These are phyloP conservation scores for Stigmatopora argus DNA, from an alignment of 2,113 vertebrate genomes.

Conservation along the genomic window DNA sequence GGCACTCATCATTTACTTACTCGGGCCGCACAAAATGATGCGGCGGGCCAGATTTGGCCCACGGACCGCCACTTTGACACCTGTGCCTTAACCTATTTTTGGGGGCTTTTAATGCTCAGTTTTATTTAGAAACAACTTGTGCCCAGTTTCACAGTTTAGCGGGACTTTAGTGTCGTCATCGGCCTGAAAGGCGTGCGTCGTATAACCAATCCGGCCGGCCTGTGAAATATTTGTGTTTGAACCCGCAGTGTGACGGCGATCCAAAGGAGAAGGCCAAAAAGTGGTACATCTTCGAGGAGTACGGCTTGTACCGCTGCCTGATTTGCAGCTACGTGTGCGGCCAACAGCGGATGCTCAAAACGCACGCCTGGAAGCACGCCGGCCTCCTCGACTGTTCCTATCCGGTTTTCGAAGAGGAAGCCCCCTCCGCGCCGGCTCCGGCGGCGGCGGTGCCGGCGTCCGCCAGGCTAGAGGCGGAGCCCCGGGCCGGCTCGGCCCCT, in stretches of 20 bases:
- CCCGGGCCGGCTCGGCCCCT: conserved; percentile 26
- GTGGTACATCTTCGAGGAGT: conserved; percentile 90
- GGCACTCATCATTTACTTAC: no score
- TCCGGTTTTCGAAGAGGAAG: conserved; percentile 88
- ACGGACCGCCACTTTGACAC: no score
- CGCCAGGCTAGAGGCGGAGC: conserved; percentile 48
- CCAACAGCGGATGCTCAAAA: conserved; percentile 96
- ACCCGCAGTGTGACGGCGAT: not conserved
- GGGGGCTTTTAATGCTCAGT: no score
- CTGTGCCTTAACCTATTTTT: no score
- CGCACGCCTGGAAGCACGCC: conserved; percentile 94
- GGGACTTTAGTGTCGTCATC: no score
- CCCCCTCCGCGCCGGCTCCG: conserved; percentile 11
- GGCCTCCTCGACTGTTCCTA: conserved; percentile 94
- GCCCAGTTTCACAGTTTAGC: no score
- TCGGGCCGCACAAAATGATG: no score
- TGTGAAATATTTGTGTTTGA: not conserved
- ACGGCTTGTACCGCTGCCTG: conserved; percentile 89
- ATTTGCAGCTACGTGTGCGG: conserved; percentile 97
- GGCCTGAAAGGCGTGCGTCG: no score
- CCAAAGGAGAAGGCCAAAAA: conserved; percentile 75
- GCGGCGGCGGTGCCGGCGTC: conserved; percentile 4
- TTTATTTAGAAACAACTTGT: no score
- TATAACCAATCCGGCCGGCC: no score
- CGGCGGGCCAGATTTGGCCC: no score